Evolutionary conservation across 2,113 vertebrate genomes (phyloP), one percentile per base, ranked within the genome.

Genomic region (Corythornis madagascariensis): DNA sequence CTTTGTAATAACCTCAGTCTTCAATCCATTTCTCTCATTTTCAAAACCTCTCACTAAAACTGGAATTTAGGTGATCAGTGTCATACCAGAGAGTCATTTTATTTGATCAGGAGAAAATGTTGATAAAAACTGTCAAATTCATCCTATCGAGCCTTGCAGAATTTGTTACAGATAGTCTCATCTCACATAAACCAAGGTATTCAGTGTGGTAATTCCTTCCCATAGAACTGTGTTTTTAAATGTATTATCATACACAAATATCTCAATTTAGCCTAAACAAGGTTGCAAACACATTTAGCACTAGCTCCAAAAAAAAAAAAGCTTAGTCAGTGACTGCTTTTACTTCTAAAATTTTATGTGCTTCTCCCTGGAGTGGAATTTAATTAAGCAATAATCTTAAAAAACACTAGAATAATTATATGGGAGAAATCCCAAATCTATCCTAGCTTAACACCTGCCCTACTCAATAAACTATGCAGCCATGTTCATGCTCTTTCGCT

Each of bases 101-200:
- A 64, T 91, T 96, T 93, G 65, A 92, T 94, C 63, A 60, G 14
- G 59, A 95, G 28, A 70, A 83, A 94, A 88, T 91, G 50, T 48
- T 80, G 63, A 71, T 76, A 79, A 79, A 9, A 13, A 77, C 45
- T 79, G 47, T 90, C 84, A 92, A 75, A 90, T 26, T 60, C 74
- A 84, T 15, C 56, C 82, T 76, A 42, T n/a, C 9, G 80, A 79
- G 59, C 31, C 55, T 65, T 55, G 64, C 12, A 88, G 66, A 72
- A 80, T 55, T 40, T 33, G 18, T 43, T 61, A 22, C 73, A 90
- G 70, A 20, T 48, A 83, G 35, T 55, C 35, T 74, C 17, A 74
- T 40, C 31, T 43, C 66, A 33, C 26, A 89, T 40, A 65, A 96
- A 72, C 15, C 33, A 87, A 90, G 3, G 4, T 14, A 79, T 45